A percentile compares a stretch with the other conserved stretches of the same genome.
phyloP scores from a whole-genome alignment of 2,888 invertebrate species.

The Muscina levida region DNA sequence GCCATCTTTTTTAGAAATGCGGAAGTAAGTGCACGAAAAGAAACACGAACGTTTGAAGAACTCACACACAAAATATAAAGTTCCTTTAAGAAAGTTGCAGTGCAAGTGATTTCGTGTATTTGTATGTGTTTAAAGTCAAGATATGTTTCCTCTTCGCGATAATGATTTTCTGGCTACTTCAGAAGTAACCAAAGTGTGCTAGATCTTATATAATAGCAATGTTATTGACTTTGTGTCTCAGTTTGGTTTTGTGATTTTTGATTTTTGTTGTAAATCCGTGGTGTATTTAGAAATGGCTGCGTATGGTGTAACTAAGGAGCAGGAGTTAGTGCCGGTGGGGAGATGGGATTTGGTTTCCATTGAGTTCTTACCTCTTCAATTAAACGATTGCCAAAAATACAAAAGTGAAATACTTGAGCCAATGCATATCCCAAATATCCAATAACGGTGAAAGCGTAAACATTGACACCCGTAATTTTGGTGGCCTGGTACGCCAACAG shows the following conservation, averaged over 20 bases:
- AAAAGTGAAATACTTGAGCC: constrained; percentile 92
- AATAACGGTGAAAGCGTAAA: constrained; percentile 88
- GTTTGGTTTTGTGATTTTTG: constrained; percentile 19
- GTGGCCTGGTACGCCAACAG: constrained; percentile 92
- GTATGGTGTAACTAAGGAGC: background rate
- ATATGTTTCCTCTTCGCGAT: too few relatives aligned
- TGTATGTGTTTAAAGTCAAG: too few relatives aligned
- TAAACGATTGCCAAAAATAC: constrained; percentile 91
- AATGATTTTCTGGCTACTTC: too few relatives aligned
- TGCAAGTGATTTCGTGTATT: too few relatives aligned
- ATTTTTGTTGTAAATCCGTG: background rate
- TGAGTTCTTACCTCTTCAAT: constrained; percentile 87
- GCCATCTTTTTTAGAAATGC: too few relatives aligned
- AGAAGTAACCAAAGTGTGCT: background rate
- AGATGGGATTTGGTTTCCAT: background rate
- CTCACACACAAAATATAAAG: too few relatives aligned
- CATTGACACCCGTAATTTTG: constrained; percentile 89
- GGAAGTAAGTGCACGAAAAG: too few relatives aligned
- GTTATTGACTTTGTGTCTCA: constrained; percentile 8
- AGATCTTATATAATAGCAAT: background rate
- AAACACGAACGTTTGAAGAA: too few relatives aligned
- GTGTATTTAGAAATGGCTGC: background rate
- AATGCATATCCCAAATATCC: constrained; percentile 90
- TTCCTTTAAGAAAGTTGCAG: too few relatives aligned
- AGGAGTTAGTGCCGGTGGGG: background rate